These are phyloP conservation scores for Crossocerus cetratus DNA, from an alignment of 2,888 invertebrate species.

Conservation along the genomic window DNA sequence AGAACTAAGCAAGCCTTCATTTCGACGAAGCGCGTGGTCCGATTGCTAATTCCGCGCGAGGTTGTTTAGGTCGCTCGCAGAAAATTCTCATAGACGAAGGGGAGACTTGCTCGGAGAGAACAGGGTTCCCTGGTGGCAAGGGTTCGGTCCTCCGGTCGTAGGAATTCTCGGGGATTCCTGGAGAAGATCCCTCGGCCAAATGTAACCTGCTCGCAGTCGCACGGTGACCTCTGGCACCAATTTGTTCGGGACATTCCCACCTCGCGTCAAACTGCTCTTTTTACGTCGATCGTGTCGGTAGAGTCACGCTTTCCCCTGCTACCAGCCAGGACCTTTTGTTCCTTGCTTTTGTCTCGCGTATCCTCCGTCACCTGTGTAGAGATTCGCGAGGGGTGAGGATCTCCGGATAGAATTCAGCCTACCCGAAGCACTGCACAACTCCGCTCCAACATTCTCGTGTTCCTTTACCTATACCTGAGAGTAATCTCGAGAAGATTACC, in stretches of 20 bases:
- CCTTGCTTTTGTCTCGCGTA: constrained; percentile 3
- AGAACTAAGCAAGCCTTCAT: constrained; percentile 37
- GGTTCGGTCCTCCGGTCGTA: constrained; percentile 4
- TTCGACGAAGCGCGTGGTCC: constrained; percentile 38
- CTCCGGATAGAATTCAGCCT: too few species aligned
- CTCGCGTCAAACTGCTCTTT: constrained; percentile 40
- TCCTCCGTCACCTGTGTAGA: background rate
- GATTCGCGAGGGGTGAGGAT: too few species aligned
- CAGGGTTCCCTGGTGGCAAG: background rate
- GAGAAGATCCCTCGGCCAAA: constrained; percentile 29
- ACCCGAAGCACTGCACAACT: too few species aligned
- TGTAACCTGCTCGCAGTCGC: constrained; percentile 39
- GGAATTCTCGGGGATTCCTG: constrained; percentile 43
- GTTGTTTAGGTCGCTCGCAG: constrained; percentile 25
- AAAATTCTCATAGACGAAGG: constrained; percentile 24
- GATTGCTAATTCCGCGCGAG: constrained; percentile 51
- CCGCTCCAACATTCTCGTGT: too few species aligned
- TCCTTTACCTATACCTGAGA: too few species aligned
- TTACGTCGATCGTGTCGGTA: constrained; percentile 6
- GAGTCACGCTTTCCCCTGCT: background rate
- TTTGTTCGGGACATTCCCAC: constrained; percentile 66
- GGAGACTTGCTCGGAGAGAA: constrained; percentile 2
- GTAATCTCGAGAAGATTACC: too few species aligned
- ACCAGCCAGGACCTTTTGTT: background rate
- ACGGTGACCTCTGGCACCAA: constrained; percentile 68